A percentile compares a stretch with the other conserved stretches of the same genome.
Evolutionary conservation across 1,140 invertebrate species (phyloP).

Genomic region (Amyelois transitella): DNA sequence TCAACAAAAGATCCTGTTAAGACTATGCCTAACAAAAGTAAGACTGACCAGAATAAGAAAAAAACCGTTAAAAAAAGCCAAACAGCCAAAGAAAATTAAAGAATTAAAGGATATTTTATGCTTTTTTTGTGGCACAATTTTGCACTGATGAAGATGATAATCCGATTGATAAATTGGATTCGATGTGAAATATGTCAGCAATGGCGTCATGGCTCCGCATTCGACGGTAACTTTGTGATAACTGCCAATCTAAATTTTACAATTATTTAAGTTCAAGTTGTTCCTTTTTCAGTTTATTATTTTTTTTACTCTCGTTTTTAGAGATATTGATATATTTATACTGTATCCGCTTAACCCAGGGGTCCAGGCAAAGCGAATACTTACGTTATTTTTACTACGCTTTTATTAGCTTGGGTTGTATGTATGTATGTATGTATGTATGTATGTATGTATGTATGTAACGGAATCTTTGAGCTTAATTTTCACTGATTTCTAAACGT

Average conservation of each 20-base stretch:
- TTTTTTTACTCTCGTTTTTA: not conserved
- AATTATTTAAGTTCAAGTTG: slow-evolving; percentile 8
- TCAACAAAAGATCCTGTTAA: slow-evolving; percentile 21
- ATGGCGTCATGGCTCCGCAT: slow-evolving; percentile 39
- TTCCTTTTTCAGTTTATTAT: slow-evolving; percentile 12
- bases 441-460: too few species aligned
- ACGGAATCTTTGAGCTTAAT: too few species aligned
- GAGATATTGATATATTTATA: slow-evolving; percentile 9
- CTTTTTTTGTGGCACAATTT: slow-evolving; percentile 20
- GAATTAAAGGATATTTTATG: slow-evolving; percentile 26
- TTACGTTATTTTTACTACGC: slow-evolving; percentile 11
- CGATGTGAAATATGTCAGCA: slow-evolving; percentile 33
- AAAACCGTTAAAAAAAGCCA: slow-evolving; percentile 18
- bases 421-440: too few species aligned
- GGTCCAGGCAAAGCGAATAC: slow-evolving; percentile 27
- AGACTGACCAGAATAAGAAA: slow-evolving; percentile 12
- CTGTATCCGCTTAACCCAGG: slow-evolving; percentile 22
- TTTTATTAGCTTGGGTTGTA: too few species aligned
- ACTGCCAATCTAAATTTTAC: slow-evolving; percentile 20
- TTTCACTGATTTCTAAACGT: too few species aligned
- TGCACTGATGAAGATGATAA: slow-evolving; percentile 25
- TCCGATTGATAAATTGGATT: slow-evolving; percentile 37
- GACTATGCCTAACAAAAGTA: slow-evolving; percentile 15
- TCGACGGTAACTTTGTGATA: slow-evolving; percentile 24
- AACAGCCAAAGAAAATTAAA: slow-evolving; percentile 20